These are phyloP conservation scores for Podotricha telesiphe DNA, from an alignment of 2,888 invertebrate genomes.

Conservation along the genomic window DNA sequence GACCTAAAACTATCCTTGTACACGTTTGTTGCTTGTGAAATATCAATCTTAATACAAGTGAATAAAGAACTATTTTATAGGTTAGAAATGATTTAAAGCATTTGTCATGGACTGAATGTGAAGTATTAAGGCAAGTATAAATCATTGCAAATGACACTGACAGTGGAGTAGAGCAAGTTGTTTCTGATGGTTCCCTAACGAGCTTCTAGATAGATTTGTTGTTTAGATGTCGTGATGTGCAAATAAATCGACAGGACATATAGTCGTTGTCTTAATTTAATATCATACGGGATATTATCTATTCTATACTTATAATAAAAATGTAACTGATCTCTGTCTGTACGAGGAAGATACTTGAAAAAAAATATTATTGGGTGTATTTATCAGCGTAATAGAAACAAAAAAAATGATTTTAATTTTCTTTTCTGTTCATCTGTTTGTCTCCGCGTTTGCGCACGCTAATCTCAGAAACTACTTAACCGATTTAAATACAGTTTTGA, in stretches of 20 bases:
- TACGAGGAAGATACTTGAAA: too few relatives aligned
- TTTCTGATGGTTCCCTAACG: conserved; percentile 39
- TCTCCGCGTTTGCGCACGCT: too few relatives aligned
- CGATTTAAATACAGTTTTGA: too few relatives aligned
- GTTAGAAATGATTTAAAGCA: conserved; percentile 25
- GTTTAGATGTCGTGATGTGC: conserved; percentile 6
- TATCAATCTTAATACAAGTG: conserved; percentile 1
- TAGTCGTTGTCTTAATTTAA: neutral
- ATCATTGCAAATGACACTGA: conserved; percentile 42
- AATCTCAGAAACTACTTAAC: too few relatives aligned
- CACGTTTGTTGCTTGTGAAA: neutral
- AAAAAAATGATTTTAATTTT: too few relatives aligned
- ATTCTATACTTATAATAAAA: too few relatives aligned
- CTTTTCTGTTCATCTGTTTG: too few relatives aligned
- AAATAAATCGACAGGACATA: conserved; percentile 6
- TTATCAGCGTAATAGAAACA: too few relatives aligned
- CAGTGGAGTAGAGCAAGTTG: conserved; percentile 33
- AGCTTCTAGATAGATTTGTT: conserved; percentile 11
- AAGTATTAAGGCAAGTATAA: conserved; percentile 38
- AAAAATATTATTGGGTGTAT: too few relatives aligned
- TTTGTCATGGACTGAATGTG: conserved; percentile 36
- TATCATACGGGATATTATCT: too few relatives aligned
- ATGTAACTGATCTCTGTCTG: too few relatives aligned
- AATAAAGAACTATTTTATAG: neutral
- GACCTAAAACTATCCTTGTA: conserved; percentile 37